Evolutionary conservation across 2,797 vertebrate genomes (phyloP).

Genomic region (Cyclura pinguis): DNA sequence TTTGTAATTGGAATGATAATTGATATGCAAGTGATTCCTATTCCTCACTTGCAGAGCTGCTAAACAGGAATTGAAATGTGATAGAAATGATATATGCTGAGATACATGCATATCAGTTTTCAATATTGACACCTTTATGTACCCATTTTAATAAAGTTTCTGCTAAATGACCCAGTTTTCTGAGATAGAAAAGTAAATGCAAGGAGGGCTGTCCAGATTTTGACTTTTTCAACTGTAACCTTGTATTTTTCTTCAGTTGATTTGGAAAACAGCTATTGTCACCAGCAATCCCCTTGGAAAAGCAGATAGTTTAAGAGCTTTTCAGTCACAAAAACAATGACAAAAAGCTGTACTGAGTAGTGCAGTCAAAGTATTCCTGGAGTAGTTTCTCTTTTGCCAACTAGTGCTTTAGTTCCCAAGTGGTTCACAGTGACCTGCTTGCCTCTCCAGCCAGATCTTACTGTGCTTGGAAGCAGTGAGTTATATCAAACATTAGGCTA

Average conservation of each 20-base stretch:
- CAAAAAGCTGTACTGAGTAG: constrained; percentile 39
- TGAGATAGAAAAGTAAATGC: neutral
- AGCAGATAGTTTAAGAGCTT: constrained; percentile 54
- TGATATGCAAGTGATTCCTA: neutral
- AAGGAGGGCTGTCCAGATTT: neutral
- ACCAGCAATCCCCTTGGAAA: constrained; percentile 18
- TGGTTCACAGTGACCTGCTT: constrained; percentile 29
- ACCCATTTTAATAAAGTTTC: neutral
- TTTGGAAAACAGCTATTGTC: constrained; percentile 28
- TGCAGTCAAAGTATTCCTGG: constrained; percentile 38
- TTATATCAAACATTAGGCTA: neutral
- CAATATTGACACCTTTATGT: neutral
- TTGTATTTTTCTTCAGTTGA: constrained; percentile 15
- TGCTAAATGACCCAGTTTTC: neutral
- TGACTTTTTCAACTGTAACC: constrained; percentile 13
- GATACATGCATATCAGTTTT: neutral
- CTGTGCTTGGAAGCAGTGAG: constrained; percentile 39
- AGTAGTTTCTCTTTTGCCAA: constrained; percentile 27
- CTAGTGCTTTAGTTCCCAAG: constrained; percentile 33
- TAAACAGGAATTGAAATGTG: constrained; percentile 26
- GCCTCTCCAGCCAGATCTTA: constrained; percentile 39
- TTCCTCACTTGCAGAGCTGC: constrained; percentile 15
- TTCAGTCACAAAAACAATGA: constrained; percentile 39
- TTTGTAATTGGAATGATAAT: constrained; percentile 29
- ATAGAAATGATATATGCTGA: neutral